A percentile compares a stretch with the other conserved stretches of the same genome.
These are phyloP conservation scores for Setipinna tenuifilis DNA, from an alignment of 2,797 vertebrate genomes.

Conservation along the genomic window DNA sequence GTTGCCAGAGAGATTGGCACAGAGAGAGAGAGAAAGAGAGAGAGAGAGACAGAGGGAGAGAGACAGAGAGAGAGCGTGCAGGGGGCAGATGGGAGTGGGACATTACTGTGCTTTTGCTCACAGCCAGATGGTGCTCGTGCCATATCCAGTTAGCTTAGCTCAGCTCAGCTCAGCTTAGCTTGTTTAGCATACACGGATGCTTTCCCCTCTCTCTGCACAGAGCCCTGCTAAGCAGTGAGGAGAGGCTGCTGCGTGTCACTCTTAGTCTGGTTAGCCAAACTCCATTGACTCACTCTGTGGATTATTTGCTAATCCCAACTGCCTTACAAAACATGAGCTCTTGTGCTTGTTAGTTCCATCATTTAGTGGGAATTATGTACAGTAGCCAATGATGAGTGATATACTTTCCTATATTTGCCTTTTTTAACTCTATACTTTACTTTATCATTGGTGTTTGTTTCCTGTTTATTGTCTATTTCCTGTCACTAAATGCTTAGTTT, in stretches of 20 bases:
- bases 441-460: background rate
- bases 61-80: no score
- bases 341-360: background rate
- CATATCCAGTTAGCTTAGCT: conserved; percentile 12
- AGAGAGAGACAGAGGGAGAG: no score
- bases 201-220: background rate
- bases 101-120: conserved; percentile 30
- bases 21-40: background rate
- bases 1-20: conserved; percentile 44
- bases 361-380: background rate
- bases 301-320: background rate
- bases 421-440: background rate
- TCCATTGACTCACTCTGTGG: background rate
- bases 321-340: background rate
- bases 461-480: background rate
- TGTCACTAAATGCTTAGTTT: background rate
- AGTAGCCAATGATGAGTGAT: background rate
- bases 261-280: background rate
- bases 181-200: conserved; percentile 14
- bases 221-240: background rate
- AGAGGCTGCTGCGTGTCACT: background rate
- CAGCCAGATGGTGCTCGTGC: conserved; percentile 70
- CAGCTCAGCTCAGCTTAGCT: background rate
- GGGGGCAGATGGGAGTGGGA: background rate
- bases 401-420: background rate